A percentile compares a stretch with the other conserved stretches of the same genome.
Evolutionary conservation across 2,888 invertebrate genomes (phyloP).

Genomic region (Thyatira batis): DNA sequence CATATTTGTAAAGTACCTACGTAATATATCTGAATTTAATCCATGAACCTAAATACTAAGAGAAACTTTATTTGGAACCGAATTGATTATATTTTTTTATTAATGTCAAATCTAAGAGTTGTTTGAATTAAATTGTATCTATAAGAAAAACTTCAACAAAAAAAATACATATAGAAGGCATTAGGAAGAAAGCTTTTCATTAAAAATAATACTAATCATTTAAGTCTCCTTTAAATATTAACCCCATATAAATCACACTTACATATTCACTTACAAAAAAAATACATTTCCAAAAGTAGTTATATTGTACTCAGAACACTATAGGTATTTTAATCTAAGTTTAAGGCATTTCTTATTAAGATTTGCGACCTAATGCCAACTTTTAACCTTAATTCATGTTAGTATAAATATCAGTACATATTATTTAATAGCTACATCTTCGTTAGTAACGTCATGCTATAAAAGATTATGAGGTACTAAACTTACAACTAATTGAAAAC

Average conservation of each 20-base stretch:
- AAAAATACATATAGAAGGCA: neutral
- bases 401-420: too few species aligned
- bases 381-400: too few species aligned
- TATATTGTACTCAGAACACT: neutral
- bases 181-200: neutral
- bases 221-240: neutral
- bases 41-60: too few species aligned
- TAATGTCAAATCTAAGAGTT: too few species aligned
- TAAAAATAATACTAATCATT: neutral
- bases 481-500: neutral
- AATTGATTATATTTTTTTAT: too few species aligned
- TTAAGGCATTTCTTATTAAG: neutral
- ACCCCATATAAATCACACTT: neutral
- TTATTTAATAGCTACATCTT: too few species aligned
- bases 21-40: too few species aligned
- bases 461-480: neutral
- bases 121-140: too few species aligned
- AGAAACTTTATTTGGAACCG: too few species aligned
- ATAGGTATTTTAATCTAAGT: neutral
- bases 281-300: neutral
- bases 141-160: slow-evolving; percentile 3
- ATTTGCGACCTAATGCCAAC: too few species aligned
- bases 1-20: too few species aligned
- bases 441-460: too few species aligned
- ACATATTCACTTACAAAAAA: neutral